Base-by-base conservation (phyloP, 2,113 vertebrate genomes). In the Mesoclemmys tuberculata region DNA sequence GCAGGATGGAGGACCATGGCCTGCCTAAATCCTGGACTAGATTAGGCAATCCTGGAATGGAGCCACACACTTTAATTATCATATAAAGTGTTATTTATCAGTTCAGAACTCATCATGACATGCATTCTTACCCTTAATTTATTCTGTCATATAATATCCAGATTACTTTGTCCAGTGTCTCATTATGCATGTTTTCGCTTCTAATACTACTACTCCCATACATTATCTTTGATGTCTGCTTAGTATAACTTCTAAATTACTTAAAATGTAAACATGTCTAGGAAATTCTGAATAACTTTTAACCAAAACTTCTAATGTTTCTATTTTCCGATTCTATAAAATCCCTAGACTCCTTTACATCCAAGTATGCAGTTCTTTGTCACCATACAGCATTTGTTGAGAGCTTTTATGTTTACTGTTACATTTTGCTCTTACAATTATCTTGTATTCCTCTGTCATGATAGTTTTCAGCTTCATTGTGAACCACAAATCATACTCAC, bases 341-440 rank as follows among this genome's bases (percentile, higher is more conserved):
- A 77, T 46, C 38, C 2, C 41, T 12, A 46, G 11, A 13, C 74
- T 46, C 74, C 41, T 77, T 46, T 27, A 27, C 44, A 27, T 77
- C 21, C 24, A 46, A 77, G 74, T 46, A 27, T 6, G 41, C 41
- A 46, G 74, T 41, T 77, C 74, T 46, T 77, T 46, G 41, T 77
- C 26, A 44, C 11, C 12, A 77, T 77, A 26, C 41, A 77, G 41
- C 74, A 0, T 0, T 1, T 3, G 0, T 0, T 8, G 24, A 68
- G 46, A 58, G 13, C 71, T 94, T 89, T n/a, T 18, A 51, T 22
- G 56, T 18, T 51, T 26, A 21, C 48, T 56, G 21, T 18, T 71
- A 79, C 24, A 7, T 29, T 77, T 46, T 77, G 10, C 24, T 77
- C 21, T 55, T 82, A 35, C 51, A 83, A 79, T 35, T 16, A 46